Conservation (phyloP, 2,888 invertebrate species). For the Argyresthia goedartella region DNA sequence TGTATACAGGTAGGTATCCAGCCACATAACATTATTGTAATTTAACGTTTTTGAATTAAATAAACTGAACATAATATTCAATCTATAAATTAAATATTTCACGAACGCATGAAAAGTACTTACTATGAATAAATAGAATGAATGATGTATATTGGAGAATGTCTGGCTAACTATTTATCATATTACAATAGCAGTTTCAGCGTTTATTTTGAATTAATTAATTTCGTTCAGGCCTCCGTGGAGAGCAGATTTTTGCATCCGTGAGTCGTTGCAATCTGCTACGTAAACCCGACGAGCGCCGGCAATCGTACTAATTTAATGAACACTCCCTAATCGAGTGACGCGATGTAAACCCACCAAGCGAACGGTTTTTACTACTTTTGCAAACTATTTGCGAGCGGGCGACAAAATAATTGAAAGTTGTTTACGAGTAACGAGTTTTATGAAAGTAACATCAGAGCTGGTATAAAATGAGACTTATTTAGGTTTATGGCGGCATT, state of each 20-base stretch:
- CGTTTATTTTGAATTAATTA: background rate
- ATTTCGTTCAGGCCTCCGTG: background rate
- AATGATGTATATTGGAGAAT: no score
- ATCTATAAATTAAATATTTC: no score
- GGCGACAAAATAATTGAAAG: background rate
- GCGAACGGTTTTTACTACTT: background rate
- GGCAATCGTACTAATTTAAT: slow-evolving; percentile 59
- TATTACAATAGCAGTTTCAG: no score
- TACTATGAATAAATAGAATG: no score
- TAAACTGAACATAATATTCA: no score
- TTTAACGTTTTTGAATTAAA: no score
- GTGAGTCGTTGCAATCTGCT: slow-evolving; percentile 45
- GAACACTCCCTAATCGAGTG: slow-evolving; percentile 61
- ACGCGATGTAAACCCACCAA: slow-evolving; percentile 18
- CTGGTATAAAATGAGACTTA: background rate
- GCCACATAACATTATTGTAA: no score
- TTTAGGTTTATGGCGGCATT: background rate
- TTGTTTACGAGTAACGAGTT: background rate
- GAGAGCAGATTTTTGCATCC: slow-evolving; percentile 26
- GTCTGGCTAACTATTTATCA: no score
- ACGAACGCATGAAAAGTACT: no score
- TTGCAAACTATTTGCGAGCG: background rate
- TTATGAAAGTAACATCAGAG: background rate
- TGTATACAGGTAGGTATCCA: no score
- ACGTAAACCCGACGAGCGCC: slow-evolving; percentile 47